A percentile compares a stretch with the other conserved stretches of the same genome.
phyloP scores from a whole-genome alignment of 2,797 vertebrate species.

The Coilia nasus region DNA sequence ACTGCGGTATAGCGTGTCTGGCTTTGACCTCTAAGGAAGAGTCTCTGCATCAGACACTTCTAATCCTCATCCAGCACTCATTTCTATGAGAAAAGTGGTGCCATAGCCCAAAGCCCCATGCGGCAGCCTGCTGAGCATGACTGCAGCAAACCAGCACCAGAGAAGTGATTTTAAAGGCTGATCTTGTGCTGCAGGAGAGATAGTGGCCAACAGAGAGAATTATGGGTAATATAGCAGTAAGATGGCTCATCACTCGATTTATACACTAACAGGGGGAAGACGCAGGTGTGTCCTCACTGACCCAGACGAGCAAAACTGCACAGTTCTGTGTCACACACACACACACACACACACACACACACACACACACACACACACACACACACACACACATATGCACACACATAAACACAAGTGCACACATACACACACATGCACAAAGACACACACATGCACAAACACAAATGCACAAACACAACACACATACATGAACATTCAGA shows the following conservation, averaged over 20 bases:
- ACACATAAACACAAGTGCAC: no score
- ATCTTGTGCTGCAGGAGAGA: background rate
- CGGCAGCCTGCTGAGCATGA: background rate
- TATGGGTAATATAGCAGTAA: background rate
- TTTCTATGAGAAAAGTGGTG: background rate
- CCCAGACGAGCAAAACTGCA: slow-evolving; percentile 61
- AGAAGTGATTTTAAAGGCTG: background rate
- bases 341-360: slow-evolving; percentile 27
- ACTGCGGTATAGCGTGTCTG: background rate
- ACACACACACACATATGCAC: no score
- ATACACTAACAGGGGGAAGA: slow-evolving; percentile 30
- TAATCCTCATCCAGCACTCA: background rate
- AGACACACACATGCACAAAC: background rate
- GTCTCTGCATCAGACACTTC: background rate
- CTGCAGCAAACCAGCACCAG: background rate
- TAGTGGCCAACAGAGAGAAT: background rate
- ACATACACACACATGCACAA: background rate
- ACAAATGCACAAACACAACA: background rate
- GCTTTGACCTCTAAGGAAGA: background rate
- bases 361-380: background rate
- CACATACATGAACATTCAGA: no score
- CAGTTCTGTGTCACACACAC: slow-evolving; percentile 17
- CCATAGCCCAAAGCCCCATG: background rate
- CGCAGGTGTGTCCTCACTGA: slow-evolving; percentile 74
- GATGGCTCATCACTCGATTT: slow-evolving; percentile 15